A percentile compares a stretch with the other conserved stretches of the same genome.
Evolutionary conservation across 2,113 vertebrate species (phyloP).

Genomic region (Passerina amoena): DNA sequence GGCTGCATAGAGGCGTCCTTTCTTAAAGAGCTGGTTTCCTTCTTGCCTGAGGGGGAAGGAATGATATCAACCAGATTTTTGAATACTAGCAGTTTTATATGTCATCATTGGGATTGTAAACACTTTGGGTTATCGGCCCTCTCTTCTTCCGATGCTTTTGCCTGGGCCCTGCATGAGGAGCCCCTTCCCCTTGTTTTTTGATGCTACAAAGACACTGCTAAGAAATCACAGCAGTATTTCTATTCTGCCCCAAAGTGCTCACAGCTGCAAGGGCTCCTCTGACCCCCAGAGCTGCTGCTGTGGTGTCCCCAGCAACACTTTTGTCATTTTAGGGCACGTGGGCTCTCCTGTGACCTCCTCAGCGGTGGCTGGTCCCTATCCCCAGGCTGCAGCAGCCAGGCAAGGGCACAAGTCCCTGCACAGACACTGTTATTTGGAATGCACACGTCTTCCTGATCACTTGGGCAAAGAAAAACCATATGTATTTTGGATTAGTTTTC

Average conservation of each 20-base stretch:
- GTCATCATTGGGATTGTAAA: background rate
- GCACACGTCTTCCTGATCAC: background rate
- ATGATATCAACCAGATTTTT: slow-evolving; percentile 58
- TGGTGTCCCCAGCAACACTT: background rate
- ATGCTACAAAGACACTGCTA: background rate
- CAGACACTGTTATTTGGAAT: rapidly evolving
- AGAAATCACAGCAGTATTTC: background rate
- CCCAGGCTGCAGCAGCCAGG: background rate
- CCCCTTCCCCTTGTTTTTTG: background rate
- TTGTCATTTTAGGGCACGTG: background rate
- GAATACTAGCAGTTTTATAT: slow-evolving; percentile 4
- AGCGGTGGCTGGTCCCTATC: background rate
- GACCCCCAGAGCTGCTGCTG: background rate
- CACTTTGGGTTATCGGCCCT: background rate
- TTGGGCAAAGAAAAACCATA: background rate
- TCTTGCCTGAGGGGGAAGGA: slow-evolving; percentile 30
- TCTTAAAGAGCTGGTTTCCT: slow-evolving; percentile 41
- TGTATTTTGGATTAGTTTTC: background rate
- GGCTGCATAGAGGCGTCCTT: background rate
- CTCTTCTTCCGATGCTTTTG: background rate
- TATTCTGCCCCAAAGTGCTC: background rate
- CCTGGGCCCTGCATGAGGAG: background rate
- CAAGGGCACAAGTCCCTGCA: background rate
- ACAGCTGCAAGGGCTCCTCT: background rate
- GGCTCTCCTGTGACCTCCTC: background rate